Conservation (phyloP, 2,888 invertebrate genomes). For the Ophion costatus region DNA sequence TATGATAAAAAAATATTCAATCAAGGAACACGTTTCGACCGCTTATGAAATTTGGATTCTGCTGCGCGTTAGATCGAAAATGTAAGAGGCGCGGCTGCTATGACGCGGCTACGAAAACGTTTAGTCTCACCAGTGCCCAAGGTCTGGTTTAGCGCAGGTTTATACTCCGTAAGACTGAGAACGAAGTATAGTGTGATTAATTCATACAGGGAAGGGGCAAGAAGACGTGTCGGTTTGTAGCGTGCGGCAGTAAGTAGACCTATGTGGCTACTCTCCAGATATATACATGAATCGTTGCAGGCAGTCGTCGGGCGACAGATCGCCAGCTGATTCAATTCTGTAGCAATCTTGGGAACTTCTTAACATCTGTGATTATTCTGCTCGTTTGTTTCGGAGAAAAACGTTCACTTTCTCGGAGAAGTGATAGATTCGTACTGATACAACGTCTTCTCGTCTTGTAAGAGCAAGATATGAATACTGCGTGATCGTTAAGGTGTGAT, state of each 20-base stretch:
- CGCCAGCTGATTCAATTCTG: neutral
- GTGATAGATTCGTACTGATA: too few relatives aligned
- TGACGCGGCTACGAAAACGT: slow-evolving; percentile 31
- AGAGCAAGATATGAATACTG: too few relatives aligned
- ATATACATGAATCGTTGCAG: neutral
- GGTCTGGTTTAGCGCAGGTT: slow-evolving; percentile 7
- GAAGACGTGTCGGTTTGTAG: slow-evolving; percentile 22
- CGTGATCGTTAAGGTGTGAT: too few relatives aligned
- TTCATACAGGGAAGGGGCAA: slow-evolving; percentile 38
- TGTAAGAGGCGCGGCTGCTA: slow-evolving; percentile 22
- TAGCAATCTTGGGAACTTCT: neutral
- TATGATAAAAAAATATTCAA: neutral
- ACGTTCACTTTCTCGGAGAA: too few relatives aligned
- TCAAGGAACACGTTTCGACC: neutral
- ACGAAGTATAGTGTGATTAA: slow-evolving; percentile 29
- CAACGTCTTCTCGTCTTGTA: too few relatives aligned
- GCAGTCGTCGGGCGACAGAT: neutral
- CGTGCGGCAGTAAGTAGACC: slow-evolving; percentile 40
- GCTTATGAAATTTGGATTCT: neutral
- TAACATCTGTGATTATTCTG: neutral
- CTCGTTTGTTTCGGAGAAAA: neutral
- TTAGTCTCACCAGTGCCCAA: slow-evolving; percentile 12
- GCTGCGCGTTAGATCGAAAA: neutral
- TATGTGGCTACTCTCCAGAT: neutral
- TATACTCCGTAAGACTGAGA: slow-evolving; percentile 47